Evolutionary conservation across 2,797 vertebrate genomes (phyloP), one percentile per base, ranked within the genome.

Genomic region (Cephalopachus bancanus): DNA sequence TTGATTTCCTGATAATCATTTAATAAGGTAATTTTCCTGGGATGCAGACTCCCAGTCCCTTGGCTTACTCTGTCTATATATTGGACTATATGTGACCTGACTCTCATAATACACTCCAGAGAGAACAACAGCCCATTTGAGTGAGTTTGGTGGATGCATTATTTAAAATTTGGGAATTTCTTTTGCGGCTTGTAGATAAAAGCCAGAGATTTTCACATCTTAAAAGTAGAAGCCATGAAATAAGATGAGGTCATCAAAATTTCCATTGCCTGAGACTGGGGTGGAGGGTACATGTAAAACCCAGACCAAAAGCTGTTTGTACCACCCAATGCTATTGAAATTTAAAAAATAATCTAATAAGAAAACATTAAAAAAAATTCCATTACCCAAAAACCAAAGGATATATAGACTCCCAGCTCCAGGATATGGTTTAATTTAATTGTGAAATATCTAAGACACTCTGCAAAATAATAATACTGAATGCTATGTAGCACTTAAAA

Each of bases 1-100:
- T 57, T 78, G 76, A 83, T 96, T 97, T 93, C 84, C 80, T 96
- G 89, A 92, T 95, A 49, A 90, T 92, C 59, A 84, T 69, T 96
- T 92, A 94, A 91, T 90, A 85, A 55, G 28, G 6, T 65, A 72
- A 84, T 88, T 95, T 96, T 93, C 24, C 49, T 81, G 49, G 16
- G 44, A 84, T 49, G 37, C 55, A 78, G 53, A 51, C 44, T 84
- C 72, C n/a, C 59, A 44, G 30, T 10, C 14, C 44, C 9, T 24
- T 44, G 22, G 55, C 49, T 95, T 88, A 60, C 64, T 12, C 30
- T 86, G 26, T 28, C 89, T 11, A 51, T 10, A 6, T 76, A 8
- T 65, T 87, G 24, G 1, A 16, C 60, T 53, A 5, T 33, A 30
- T 78, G n/a, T 89, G 89, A 30, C 71, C 33, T 75, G 78, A 88